Base-by-base conservation (phyloP, 2,888 invertebrate genomes). In the Aspidiotus rigidus region DNA sequence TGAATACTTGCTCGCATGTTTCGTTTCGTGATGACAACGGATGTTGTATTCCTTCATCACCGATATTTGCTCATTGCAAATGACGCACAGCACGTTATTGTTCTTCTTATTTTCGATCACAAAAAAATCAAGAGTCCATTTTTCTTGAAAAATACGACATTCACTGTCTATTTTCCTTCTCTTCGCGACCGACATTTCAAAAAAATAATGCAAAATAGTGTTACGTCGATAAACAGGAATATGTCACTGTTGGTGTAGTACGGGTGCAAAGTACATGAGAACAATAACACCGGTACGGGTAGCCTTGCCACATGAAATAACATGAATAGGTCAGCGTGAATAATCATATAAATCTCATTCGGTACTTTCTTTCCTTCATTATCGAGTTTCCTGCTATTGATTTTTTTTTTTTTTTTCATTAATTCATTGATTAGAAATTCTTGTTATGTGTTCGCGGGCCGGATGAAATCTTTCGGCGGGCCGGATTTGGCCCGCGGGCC, bases 31-130 rank as follows among this genome's bases (percentile, higher is more conserved):
- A 71, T 73, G 72, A 40, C 71, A 70, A 60, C 70, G 70, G 67
- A 72, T 62, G 71, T 71, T 73, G 67, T 67, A 73, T 71, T 73
- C 70, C 42, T 73, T 72, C 63, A 73, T 70, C 64, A 69, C 69
- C 69, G 72, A 69, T 59, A 73, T 71, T 55, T 54, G 49, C 67
- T 73, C 69, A 70, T 69, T 62, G 63, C 71, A 72, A 72, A 73
- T 71, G 67, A 72, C 70, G 70, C 67, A 70, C 55, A 70, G 59
- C 64, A 57, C 49, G 64, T 66, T 69, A 44, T 53, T 67, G 59
- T 70, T 59, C 40, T 67, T 44, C 60, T 59, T 56, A 59, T 61
- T 59, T 64, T 63, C 53, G 11, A 44, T 44, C 49, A 44, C 49
- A 44, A 44, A 44, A 44, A 44, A 10, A 44, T 44, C 49, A 44